Percentiles rank a stretch among this genome's conserved stretches.
phyloP scores from a whole-genome alignment of 2,113 vertebrate species.

The Balaenoptera acutorostrata region DNA sequence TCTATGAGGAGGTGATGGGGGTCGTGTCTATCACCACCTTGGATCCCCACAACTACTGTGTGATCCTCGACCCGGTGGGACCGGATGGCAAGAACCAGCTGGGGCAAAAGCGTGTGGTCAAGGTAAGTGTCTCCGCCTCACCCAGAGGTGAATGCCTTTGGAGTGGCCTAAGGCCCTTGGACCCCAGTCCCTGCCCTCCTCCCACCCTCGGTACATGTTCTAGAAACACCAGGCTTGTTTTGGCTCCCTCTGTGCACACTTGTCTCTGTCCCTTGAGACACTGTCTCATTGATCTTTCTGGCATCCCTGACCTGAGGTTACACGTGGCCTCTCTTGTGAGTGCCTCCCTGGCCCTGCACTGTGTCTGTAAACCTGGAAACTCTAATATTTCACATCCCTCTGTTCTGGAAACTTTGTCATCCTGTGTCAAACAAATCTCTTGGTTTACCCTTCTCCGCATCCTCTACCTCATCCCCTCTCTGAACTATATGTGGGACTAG shows the following conservation, averaged over 20 bases:
- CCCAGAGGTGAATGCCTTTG: background rate
- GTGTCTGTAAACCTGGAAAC: background rate
- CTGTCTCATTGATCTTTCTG: accelerated
- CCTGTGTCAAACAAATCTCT: background rate
- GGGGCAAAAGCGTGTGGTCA: conserved; percentile 90
- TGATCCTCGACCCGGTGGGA: conserved; percentile 88
- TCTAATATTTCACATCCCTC: too few species aligned
- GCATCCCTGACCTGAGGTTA: background rate
- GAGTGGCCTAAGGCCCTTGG: background rate
- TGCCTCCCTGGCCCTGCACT: accelerated
- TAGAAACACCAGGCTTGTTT: background rate
- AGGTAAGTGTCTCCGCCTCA: conserved; percentile 75
- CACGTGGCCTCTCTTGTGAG: too few species aligned
- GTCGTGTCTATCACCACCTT: conserved; percentile 88
- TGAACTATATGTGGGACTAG: background rate
- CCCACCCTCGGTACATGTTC: background rate
- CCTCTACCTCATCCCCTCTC: background rate
- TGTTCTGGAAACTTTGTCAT: background rate
- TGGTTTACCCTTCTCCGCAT: background rate
- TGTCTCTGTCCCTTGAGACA: background rate
- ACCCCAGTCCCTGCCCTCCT: background rate
- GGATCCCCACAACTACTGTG: conserved; percentile 88
- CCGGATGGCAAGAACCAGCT: conserved; percentile 89
- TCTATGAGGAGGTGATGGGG: conserved; percentile 89
- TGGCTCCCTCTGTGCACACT: background rate